Evolutionary conservation across 1,140 invertebrate species (phyloP).

Genomic region (Yoshiicerus persimilis): DNA sequence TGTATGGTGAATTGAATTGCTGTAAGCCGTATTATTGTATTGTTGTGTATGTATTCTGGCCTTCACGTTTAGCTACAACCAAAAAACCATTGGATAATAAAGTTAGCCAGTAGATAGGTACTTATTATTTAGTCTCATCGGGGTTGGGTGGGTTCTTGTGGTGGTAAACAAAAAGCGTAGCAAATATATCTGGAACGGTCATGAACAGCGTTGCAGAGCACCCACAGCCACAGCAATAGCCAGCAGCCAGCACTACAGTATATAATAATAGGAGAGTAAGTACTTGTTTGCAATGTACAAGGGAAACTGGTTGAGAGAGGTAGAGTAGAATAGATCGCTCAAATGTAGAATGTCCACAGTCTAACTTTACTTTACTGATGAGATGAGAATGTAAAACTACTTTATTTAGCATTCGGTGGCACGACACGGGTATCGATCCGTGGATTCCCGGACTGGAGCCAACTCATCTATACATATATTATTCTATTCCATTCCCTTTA

Average conservation of each 20-base stretch:
- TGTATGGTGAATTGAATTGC: too few relatives aligned
- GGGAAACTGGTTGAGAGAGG: not conserved
- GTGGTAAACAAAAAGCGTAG: not conserved
- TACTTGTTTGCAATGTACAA: not conserved
- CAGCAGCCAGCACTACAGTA: not conserved
- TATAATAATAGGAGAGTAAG: not conserved
- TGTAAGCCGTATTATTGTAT: too few relatives aligned
- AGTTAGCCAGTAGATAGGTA: too few relatives aligned
- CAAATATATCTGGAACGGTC: not conserved
- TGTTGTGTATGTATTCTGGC: too few relatives aligned
- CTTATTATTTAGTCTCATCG: not conserved
- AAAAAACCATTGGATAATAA: not conserved
- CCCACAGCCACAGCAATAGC: too few relatives aligned
- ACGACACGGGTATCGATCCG: not conserved
- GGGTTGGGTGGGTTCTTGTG: not conserved
- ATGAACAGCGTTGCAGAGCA: too few relatives aligned
- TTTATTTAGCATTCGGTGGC: not conserved
- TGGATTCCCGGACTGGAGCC: not conserved
- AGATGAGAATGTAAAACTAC: constrained; percentile 7
- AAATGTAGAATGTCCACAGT: not conserved
- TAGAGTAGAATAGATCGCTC: not conserved
- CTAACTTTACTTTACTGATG: not conserved
- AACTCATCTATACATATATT: not conserved
- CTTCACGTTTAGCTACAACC: too few relatives aligned
- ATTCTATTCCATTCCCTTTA: not conserved